These are phyloP conservation scores for Euschistus heros DNA, from an alignment of 1,140 invertebrate genomes.

Conservation along the genomic window DNA sequence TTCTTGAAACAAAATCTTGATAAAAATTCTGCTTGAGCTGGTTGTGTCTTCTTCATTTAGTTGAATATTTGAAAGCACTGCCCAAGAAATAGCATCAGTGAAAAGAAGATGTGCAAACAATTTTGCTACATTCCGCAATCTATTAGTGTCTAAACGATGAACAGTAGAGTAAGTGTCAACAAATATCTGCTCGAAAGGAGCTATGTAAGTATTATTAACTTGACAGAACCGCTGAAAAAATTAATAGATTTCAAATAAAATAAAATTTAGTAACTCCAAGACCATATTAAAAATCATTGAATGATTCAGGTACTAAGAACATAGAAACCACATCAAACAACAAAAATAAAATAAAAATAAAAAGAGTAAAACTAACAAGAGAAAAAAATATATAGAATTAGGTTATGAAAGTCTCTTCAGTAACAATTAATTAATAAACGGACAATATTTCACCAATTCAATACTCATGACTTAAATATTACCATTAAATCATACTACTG, in stretches of 20 bases:
- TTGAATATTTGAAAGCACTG: conserved; percentile 75
- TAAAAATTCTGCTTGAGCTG: conserved; percentile 92
- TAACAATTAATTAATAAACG: no score
- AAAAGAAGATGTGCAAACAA: conserved; percentile 95
- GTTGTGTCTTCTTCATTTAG: conserved; percentile 96
- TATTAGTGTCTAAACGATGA: conserved; percentile 89
- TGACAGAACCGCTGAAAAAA: conserved; percentile 72
- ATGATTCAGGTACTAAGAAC: no score
- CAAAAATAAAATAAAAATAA: no score
- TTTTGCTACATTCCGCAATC: conserved; percentile 94
- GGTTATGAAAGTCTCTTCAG: no score
- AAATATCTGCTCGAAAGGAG: conserved; percentile 91
- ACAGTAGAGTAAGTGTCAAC: conserved; percentile 89
- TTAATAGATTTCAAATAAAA: background rate
- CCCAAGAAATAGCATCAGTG: conserved; percentile 94
- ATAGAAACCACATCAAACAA: no score
- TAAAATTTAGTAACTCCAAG: no score
- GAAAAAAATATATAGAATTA: no score
- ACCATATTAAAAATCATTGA: no score
- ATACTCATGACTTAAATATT: no score
- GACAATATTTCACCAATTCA: no score
- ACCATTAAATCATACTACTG: no score
- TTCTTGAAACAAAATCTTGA: conserved; percentile 96
- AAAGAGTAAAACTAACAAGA: no score
- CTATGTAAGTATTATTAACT: conserved; percentile 81